These are phyloP conservation scores for Cerceris rybyensis DNA, from an alignment of 2,888 invertebrate genomes.

Conservation along the genomic window DNA sequence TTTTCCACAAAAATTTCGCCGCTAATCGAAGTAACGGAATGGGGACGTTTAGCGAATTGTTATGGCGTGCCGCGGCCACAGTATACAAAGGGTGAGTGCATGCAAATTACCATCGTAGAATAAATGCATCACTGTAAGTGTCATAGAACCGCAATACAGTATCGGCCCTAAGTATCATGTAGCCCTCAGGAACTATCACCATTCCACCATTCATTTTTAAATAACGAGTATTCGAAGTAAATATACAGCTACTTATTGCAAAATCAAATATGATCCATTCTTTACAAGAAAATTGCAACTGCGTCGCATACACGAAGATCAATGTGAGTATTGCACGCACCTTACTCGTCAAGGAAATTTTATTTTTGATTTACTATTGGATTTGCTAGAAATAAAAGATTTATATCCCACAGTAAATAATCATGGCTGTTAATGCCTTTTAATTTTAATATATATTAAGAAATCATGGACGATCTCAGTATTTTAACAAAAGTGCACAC, in stretches of 20 bases:
- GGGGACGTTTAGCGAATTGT: constrained; percentile 41
- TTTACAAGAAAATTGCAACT: constrained; percentile 3
- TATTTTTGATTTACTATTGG: not conserved
- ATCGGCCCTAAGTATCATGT: constrained; percentile 27
- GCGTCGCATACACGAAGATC: not conserved
- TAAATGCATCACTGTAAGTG: constrained; percentile 40
- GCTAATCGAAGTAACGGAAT: constrained; percentile 33
- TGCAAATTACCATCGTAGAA: constrained; percentile 46
- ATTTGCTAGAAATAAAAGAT: not conserved
- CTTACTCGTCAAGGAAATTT: not conserved
- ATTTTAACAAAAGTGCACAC: not conserved
- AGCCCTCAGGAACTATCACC: constrained; percentile 28
- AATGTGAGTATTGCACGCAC: not conserved
- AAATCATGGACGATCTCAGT: not conserved
- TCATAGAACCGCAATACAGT: constrained; percentile 23
- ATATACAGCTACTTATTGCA: not conserved
- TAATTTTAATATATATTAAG: not conserved
- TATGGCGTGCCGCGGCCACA: constrained; percentile 35
- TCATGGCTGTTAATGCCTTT: not conserved
- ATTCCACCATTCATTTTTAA: constrained; percentile 32
- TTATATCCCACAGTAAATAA: not conserved
- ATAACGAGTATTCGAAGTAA: not conserved
- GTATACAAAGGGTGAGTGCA: constrained; percentile 22
- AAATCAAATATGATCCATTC: not conserved
- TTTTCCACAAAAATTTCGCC: not conserved